phyloP scores from a whole-genome alignment of 2,888 invertebrate genomes.

The Pardosa pseudoannulata region DNA sequence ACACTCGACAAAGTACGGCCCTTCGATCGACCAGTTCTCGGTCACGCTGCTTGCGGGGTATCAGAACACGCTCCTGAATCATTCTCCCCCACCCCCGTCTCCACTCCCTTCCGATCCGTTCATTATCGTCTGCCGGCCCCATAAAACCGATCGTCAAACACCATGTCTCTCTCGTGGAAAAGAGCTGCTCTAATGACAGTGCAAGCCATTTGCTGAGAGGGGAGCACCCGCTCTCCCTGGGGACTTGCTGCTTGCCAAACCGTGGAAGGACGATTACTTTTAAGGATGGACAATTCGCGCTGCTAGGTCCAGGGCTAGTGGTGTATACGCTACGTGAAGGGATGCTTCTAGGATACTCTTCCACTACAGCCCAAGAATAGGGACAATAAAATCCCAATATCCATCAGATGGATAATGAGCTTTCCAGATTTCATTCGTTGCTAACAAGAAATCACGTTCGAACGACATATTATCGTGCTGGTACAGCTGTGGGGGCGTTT shows the following conservation, averaged over 20 bases:
- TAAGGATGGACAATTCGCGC: background rate
- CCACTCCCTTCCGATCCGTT: background rate
- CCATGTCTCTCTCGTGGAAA: background rate
- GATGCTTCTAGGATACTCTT: too few species aligned
- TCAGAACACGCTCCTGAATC: conserved; percentile 5
- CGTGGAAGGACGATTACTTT: background rate
- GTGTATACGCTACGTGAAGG: too few species aligned
- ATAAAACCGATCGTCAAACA: conserved; percentile 9
- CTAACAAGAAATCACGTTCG: too few species aligned
- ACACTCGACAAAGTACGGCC: background rate
- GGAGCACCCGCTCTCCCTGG: background rate
- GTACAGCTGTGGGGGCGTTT: too few species aligned
- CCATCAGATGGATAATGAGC: too few species aligned
- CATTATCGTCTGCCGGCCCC: conserved; percentile 2
- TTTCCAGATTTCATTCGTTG: too few species aligned
- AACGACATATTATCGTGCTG: too few species aligned
- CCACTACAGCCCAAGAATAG: too few species aligned
- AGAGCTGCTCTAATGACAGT: background rate
- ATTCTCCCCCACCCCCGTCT: background rate
- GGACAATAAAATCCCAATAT: too few species aligned
- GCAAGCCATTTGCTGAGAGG: background rate
- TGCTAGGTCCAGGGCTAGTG: too few species aligned
- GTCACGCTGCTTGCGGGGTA: background rate
- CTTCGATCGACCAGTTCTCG: background rate
- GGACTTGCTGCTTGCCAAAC: background rate